phyloP scores from a whole-genome alignment of 2,797 vertebrate genomes.

The Spinibarbus caldwelli region DNA sequence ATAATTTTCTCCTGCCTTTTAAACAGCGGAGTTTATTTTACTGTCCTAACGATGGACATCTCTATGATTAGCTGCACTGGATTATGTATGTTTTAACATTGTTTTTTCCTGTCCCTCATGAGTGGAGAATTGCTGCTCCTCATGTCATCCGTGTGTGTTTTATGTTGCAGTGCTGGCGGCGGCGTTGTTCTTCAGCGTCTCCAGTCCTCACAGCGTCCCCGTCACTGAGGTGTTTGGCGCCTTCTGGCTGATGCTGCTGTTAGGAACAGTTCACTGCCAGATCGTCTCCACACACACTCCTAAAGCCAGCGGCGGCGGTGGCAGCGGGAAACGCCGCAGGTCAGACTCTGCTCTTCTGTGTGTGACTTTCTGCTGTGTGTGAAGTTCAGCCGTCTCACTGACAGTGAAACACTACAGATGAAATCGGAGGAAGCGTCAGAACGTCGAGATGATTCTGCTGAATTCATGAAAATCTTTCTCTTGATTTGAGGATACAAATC shows the following conservation, averaged over 20 bases:
- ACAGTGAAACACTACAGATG: background rate
- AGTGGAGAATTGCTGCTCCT: background rate
- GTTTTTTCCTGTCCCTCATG: background rate
- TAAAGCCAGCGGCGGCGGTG: conserved; percentile 79
- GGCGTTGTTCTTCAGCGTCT: conserved; percentile 83
- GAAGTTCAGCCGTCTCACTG: background rate
- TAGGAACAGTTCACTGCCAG: conserved; percentile 98
- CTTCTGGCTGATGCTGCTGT: conserved; percentile 94
- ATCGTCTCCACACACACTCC: conserved; percentile 97
- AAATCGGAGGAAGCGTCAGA: background rate
- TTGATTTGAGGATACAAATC: background rate
- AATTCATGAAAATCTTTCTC: background rate
- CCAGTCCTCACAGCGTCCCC: conserved; percentile 89
- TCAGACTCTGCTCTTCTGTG: conserved; percentile 68
- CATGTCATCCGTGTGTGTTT: conserved; percentile 26
- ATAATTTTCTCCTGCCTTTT: no score
- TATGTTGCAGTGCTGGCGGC: conserved; percentile 84
- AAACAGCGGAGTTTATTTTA: background rate
- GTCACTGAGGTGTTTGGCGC: conserved; percentile 93
- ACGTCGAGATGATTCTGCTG: background rate
- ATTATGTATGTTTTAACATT: background rate
- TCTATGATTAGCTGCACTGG: background rate
- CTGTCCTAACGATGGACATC: background rate
- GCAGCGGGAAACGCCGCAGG: conserved; percentile 94
- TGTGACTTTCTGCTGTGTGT: background rate